A percentile compares a stretch with the other conserved stretches of the same genome.
Conservation (phyloP, 2,888 invertebrate genomes). For the Drosophila infuscata region DNA sequence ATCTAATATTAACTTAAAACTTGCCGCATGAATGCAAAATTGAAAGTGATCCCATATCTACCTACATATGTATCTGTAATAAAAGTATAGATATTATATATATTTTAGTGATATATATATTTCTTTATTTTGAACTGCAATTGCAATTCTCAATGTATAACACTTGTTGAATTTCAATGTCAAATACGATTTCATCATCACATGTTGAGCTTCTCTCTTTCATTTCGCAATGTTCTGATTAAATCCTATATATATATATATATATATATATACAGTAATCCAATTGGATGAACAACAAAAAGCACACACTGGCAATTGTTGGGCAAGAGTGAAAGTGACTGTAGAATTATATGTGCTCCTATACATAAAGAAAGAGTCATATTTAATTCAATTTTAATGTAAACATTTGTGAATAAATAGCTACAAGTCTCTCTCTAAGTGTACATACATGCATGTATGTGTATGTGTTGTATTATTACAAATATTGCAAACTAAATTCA, state of each 20-base stretch:
- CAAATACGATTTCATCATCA: constrained; percentile 2
- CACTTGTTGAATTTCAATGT: constrained; percentile 9
- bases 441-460: neutral
- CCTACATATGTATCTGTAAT: neutral
- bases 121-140: neutral
- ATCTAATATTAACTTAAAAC: neutral
- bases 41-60: neutral
- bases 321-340: neutral
- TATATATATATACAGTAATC: constrained; percentile 1
- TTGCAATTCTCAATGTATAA: neutral
- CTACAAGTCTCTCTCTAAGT: neutral
- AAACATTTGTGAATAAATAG: neutral
- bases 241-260: constrained; percentile 1
- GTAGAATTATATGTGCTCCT: neutral
- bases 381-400: neutral
- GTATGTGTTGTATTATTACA: neutral
- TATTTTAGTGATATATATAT: neutral
- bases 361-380: neutral
- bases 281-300: constrained; percentile 14
- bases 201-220: constrained; percentile 2
- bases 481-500: constrained; percentile 17
- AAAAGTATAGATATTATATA: neutral
- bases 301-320: neutral
- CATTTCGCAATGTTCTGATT: neutral
- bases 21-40: neutral